These are phyloP conservation scores for Acyrthosiphon pisum DNA, from an alignment of 1,140 invertebrate species.

Conservation along the genomic window DNA sequence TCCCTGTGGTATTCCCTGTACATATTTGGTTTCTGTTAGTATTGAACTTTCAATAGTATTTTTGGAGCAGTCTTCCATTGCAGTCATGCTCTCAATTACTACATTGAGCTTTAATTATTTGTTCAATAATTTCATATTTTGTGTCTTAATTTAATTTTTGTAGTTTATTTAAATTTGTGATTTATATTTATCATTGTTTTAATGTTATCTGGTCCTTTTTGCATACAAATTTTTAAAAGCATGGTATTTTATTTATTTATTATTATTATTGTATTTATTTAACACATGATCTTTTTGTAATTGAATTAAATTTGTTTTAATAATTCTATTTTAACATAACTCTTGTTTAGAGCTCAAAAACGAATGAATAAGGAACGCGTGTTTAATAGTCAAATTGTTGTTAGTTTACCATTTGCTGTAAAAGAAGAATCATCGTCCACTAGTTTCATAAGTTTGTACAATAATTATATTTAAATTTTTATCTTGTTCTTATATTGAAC, in stretches of 20 bases:
- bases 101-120: conserved; percentile 33
- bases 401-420: conserved; percentile 58
- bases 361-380: conserved; percentile 87
- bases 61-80: conserved; percentile 16
- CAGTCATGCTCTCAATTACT: conserved; percentile 53
- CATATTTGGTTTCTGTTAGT: conserved; percentile 8
- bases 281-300: background rate
- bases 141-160: conserved; percentile 48
- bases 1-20: conserved; percentile 53
- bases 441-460: conserved; percentile 38
- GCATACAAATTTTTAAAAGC: background rate
- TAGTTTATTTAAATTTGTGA: conserved; percentile 55
- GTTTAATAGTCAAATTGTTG: conserved; percentile 67
- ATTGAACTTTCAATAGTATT: conserved; percentile 45
- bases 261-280: background rate
- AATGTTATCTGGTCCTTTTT: conserved; percentile 8
- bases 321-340: conserved; percentile 37
- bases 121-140: conserved; percentile 52
- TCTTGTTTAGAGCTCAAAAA: conserved; percentile 74
- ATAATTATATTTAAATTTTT: background rate
- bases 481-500: background rate
- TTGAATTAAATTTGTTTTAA: conserved; percentile 16
- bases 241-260: background rate
- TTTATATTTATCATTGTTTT: conserved; percentile 35
- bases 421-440: conserved; percentile 49